These are phyloP conservation scores for Lutjanus argentimaculatus DNA, from an alignment of 2,797 vertebrate species.

Conservation along the genomic window DNA sequence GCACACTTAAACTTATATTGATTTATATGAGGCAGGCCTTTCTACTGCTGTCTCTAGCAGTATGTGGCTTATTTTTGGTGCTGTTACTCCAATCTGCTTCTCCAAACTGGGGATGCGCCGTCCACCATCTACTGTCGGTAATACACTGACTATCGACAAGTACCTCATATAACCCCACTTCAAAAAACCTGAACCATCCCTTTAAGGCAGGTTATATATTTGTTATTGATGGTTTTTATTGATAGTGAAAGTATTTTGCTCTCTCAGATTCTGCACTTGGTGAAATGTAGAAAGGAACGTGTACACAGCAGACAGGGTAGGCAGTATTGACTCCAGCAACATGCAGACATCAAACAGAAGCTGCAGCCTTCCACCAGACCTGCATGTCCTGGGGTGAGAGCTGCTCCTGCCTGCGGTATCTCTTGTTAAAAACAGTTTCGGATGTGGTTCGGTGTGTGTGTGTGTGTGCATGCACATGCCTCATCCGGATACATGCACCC, in stretches of 20 bases:
- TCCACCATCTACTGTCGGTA: too few species aligned
- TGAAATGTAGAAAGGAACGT: background rate
- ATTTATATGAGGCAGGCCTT: too few species aligned
- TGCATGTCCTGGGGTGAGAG: slow-evolving; percentile 16
- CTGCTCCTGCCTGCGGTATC: slow-evolving; percentile 19
- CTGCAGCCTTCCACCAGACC: slow-evolving; percentile 13
- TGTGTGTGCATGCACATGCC: background rate
- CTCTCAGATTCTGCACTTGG: background rate
- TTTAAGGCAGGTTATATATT: background rate
- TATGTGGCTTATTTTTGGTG: too few species aligned
- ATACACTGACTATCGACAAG: too few species aligned
- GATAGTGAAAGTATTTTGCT: background rate
- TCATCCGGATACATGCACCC: slow-evolving; percentile 16
- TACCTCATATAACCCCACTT: too few species aligned
- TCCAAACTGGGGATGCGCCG: too few species aligned
- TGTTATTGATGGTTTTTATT: slow-evolving; percentile 1
- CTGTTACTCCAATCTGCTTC: too few species aligned
- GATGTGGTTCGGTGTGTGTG: background rate
- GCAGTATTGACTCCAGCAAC: slow-evolving; percentile 20
- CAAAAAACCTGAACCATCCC: too few species aligned
- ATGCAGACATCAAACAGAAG: slow-evolving; percentile 28
- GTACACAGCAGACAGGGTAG: background rate
- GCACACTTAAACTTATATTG: too few species aligned
- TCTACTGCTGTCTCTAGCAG: too few species aligned
- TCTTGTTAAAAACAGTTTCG: slow-evolving; percentile 15